A percentile compares a stretch with the other conserved stretches of the same genome.
phyloP scores from a whole-genome alignment of 2,888 invertebrate genomes.

The Scaptomyza reducta region DNA sequence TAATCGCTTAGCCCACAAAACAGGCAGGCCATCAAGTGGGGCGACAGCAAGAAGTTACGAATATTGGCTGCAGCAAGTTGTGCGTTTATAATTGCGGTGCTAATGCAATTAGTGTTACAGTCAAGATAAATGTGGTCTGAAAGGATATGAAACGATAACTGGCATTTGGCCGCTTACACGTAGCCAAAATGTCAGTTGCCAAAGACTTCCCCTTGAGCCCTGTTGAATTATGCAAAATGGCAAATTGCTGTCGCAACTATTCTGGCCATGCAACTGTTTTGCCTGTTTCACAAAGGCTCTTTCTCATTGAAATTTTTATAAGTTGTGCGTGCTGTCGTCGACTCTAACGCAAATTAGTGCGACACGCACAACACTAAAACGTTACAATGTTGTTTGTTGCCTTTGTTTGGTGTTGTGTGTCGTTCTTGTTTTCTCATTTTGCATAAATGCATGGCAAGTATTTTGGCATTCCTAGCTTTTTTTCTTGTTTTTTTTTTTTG shows the following conservation, averaged over 20 bases:
- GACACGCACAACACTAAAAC: constrained; percentile 62
- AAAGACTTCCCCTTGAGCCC: constrained; percentile 7
- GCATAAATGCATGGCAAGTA: constrained; percentile 69
- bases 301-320: constrained; percentile 65
- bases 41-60: constrained; percentile 1
- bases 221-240: constrained; percentile 65
- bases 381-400: constrained; percentile 1
- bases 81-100: constrained; percentile 46
- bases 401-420: constrained; percentile 14
- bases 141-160: neutral
- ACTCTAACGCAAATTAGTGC: constrained; percentile 65
- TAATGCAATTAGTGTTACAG: constrained; percentile 47
- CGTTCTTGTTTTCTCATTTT: constrained; percentile 50
- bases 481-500: constrained; percentile 6
- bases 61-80: constrained; percentile 18
- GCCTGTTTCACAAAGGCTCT: constrained; percentile 22
- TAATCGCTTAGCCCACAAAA: constrained; percentile 17
- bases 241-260: constrained; percentile 66
- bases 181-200: constrained; percentile 22
- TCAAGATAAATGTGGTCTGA: constrained; percentile 19
- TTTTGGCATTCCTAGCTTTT: constrained; percentile 39
- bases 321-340: constrained; percentile 64
- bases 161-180: constrained; percentile 22
- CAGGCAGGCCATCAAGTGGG: constrained; percentile 5
- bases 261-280: constrained; percentile 67